Base-by-base conservation (phyloP, 2,888 invertebrate genomes). In the Melinopterus prodromus region DNA sequence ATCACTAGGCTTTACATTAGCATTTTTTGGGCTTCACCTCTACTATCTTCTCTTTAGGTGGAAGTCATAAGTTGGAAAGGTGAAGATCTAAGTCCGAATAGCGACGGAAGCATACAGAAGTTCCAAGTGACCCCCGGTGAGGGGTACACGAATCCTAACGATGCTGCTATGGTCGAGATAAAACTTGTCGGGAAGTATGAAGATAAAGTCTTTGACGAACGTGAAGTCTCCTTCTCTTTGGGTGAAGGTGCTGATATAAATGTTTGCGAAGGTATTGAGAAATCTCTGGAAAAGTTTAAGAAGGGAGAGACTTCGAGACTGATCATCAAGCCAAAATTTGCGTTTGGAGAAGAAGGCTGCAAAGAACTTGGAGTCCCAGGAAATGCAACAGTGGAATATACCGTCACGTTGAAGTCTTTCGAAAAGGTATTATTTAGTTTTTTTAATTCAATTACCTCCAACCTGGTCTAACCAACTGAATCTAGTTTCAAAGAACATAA, bases 61-160 rank as follows among this genome's bases (percentile, higher is more conserved):
- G 97, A 98, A 90, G 93, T 98, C 89, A 91, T 98, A 72, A 93
- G 93, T 79, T 98, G 97, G 97, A 92, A 92, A 87, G 94, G 94
- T 53, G 98, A 98, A 90, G 99, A 99, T 90, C 87, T 99, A 72
- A 96, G 96, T 84, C 94, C 95, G 0, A 92, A 93, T 79, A 94
- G 94, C 86, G 97, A 98, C 90, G 95, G 94, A 80, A 93, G 96
- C 71, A 96, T 99, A 83, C 91, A 95, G 78, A 92, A 95, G 79
- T 92, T 93, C 82, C 92, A 93, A 85, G 89, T 98, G 16, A 91
- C 90, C 71, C 90, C 91, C 80, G 98, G 98, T 71, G 92, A 92
- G 78, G 95, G 95, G 0, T 92, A 90, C 84, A 91, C 93, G 37
- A 92, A 90, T 69, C 99, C 99, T 6, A 95, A 94, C 84, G 96